These are phyloP conservation scores for Prinia subflava DNA, from an alignment of 2,113 vertebrate genomes.

Conservation along the genomic window DNA sequence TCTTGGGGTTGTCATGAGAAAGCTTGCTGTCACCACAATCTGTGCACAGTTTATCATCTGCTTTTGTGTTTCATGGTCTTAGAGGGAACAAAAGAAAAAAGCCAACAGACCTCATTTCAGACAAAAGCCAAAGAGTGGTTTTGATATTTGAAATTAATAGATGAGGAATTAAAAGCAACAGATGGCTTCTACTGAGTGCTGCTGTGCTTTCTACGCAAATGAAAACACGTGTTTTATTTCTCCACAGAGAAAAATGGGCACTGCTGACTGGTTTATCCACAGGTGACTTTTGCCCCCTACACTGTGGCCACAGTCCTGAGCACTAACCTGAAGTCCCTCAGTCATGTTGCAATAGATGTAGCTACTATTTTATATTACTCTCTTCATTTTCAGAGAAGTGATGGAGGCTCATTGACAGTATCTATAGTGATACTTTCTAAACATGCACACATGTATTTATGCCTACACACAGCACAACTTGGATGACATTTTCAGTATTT, in stretches of 20 bases:
- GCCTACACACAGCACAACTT: not conserved
- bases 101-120: not conserved
- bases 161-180: not conserved
- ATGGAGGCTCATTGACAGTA: not conserved
- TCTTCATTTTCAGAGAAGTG: not conserved
- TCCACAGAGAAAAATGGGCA: not conserved
- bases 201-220: not conserved
- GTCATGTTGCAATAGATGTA: not conserved
- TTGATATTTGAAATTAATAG: slow-evolving; percentile 21
- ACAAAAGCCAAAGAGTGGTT: not conserved
- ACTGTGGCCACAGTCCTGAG: not conserved
- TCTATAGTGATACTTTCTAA: not conserved
- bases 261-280: not conserved
- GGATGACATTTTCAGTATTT: not conserved
- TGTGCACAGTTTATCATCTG: slow-evolving; percentile 5
- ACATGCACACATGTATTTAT: not conserved
- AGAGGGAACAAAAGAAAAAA: not conserved
- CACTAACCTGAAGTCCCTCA: not conserved
- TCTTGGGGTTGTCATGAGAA: not conserved
- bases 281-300: not conserved
- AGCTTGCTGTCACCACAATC: slow-evolving; percentile 22
- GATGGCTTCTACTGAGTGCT: not conserved
- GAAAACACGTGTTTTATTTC: not conserved
- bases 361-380: not conserved
- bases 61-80: not conserved